Conservation (phyloP, 2,888 invertebrate species). For the Endomychus coccineus region DNA sequence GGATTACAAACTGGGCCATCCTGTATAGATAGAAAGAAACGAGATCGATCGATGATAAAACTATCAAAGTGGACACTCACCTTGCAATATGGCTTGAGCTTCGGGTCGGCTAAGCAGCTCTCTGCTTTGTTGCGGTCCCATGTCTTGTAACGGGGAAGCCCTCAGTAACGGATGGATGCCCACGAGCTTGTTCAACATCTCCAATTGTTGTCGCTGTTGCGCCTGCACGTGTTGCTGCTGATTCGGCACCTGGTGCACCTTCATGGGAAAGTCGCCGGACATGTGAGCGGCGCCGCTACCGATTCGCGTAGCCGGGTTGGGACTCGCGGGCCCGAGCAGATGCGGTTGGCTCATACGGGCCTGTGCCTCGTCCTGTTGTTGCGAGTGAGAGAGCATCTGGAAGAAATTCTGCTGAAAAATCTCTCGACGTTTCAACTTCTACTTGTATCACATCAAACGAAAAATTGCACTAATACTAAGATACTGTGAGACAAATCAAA, state of each 20-base stretch:
- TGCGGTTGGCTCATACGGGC: conserved; percentile 18
- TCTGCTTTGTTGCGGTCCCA: conserved; percentile 48
- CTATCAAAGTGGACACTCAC: too few relatives aligned
- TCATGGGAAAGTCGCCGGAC: conserved; percentile 42
- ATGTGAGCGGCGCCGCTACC: conserved; percentile 24
- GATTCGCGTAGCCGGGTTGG: conserved; percentile 16
- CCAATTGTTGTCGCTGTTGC: conserved; percentile 37
- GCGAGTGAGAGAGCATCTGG: conserved; percentile 55
- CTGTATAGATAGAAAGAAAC: too few relatives aligned
- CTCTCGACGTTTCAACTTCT: too few relatives aligned
- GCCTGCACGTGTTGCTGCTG: conserved; percentile 32
- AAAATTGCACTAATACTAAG: too few relatives aligned
- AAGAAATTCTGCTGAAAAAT: too few relatives aligned
- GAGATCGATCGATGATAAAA: too few relatives aligned
- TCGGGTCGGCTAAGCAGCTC: conserved; percentile 67
- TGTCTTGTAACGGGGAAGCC: conserved; percentile 44
- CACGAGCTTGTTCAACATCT: conserved; percentile 42
- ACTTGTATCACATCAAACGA: too few relatives aligned
- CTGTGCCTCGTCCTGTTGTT: conserved; percentile 41
- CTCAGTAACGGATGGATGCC: conserved; percentile 30
- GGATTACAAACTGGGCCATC: too few relatives aligned
- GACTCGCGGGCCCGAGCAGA: conserved; percentile 24
- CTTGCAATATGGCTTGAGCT: conserved; percentile 69
- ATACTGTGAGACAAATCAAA: too few relatives aligned
- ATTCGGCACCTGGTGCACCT: conserved; percentile 49